These are phyloP conservation scores for Pteronura brasiliensis DNA, from an alignment of 2,113 vertebrate genomes.

Conservation along the genomic window DNA sequence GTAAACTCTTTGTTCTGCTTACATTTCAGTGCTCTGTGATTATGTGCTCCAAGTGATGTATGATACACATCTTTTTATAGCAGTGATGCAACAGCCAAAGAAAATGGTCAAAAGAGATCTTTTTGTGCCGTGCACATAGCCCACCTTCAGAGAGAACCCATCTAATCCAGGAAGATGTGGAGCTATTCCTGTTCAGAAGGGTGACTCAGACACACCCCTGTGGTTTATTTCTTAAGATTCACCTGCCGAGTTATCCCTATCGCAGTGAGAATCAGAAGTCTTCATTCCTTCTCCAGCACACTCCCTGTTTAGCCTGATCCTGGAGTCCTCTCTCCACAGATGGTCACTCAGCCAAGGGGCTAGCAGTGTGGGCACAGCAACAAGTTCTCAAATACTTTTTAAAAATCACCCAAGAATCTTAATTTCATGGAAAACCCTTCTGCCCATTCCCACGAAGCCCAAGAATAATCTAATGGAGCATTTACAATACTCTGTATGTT, in stretches of 20 bases:
- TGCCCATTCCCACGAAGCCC: not conserved
- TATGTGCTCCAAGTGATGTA: conserved; percentile 35
- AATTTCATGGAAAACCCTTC: not conserved
- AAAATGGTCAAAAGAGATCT: conserved; percentile 54
- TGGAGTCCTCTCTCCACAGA: not conserved
- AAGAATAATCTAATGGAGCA: not conserved
- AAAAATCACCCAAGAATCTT: not conserved
- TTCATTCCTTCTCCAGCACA: not conserved
- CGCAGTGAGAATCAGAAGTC: not conserved
- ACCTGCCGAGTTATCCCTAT: not conserved
- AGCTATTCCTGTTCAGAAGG: not conserved
- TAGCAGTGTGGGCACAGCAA: not conserved
- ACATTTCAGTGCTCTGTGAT: not conserved
- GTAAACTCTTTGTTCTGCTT: conserved; percentile 29
- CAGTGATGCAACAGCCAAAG: not conserved
- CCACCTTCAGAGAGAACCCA: not conserved
- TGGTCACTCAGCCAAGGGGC: not conserved
- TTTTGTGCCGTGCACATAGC: not conserved
- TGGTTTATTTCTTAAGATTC: not conserved
- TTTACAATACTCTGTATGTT: not conserved
- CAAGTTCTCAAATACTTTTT: not conserved
- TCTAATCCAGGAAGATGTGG: not conserved
- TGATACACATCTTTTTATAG: not conserved
- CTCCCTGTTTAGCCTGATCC: not conserved
- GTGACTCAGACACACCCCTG: not conserved